Base-by-base conservation (phyloP, 92 coral and sea anemone species). In the Heteractis magnifica region DNA sequence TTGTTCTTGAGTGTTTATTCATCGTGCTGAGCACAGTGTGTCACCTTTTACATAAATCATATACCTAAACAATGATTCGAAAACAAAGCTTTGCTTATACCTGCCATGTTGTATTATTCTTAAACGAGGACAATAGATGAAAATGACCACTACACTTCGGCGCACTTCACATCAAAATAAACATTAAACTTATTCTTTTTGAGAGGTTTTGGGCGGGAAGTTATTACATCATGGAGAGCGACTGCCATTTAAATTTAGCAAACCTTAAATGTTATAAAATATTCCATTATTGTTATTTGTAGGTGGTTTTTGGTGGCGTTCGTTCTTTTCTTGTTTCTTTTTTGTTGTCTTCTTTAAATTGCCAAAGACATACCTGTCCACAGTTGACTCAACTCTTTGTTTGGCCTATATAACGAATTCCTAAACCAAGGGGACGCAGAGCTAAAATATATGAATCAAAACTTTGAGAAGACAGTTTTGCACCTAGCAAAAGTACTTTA, bases 21-120 rank as follows among this genome's bases (percentile, higher is more conserved):
- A 81, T 70, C 84, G 84, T 81, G 84, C 84, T 81, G 84, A 68
- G 84, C 84, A 12, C 84, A 81, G 84, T 81, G 18, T 51, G 84
- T 23, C 12, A 64, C 77, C 77, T 51, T 21, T 50, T 81, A 71
- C 62, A 81, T 68, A 49, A 79, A 79, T 62, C 71, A 79, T 79
- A 21, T 79, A 20, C 48, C 20, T 62, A 60, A 65, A 81, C 84
- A 81, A 81, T 65, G 52, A 4, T 20, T 81, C 53, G 8, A 52
- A 4, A 81, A 81, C 84, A 81, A 81, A 81, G 68, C 65, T 20
- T 80, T 80, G 55, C 41, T 68, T 68, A 68, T 7, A 80, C 7
- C 52, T 41, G 26, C 52, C 52, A 64, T 68, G 84, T 81, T 60
- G 56, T 75, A 75, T 72, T 56, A 50, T 79, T 70, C 64, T 74